Base-by-base conservation (phyloP, 2,797 vertebrate species). In the Pampus argenteus region DNA sequence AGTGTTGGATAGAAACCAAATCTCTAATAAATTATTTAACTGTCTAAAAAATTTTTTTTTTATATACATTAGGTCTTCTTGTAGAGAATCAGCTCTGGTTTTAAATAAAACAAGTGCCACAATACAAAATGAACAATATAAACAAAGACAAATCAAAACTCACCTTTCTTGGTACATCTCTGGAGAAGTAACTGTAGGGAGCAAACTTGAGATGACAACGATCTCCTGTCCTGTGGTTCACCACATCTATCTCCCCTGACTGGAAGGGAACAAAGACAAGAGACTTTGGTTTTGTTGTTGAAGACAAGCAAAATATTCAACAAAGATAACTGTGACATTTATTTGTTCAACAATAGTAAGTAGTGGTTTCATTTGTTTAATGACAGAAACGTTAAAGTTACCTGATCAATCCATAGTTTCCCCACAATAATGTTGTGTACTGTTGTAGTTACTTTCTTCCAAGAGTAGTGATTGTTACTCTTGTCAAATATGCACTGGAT, bases 351-450 rank as follows among this genome's bases (percentile, higher is more conserved):
- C 9, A 57, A 7, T 38, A n/a, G 23, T 47, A 20, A 9, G 14
- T 5, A 18, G 29, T 18, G 13, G 2, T 40, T 4, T 28, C 2
- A 9, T 38, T 13, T 22, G 2, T 10, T 40, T 17, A 31, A 55
- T n/a, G 18, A 14, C 17, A 40, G 38, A 40, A 5, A 40, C 15
- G 6, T 6, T 17, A 25, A 9, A 26, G 52, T 88, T 85, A 98
- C 98, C 97, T 99, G 98, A 86, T 99, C 98, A 63, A 99, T 99
- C 98, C 98, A 99, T 58, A 99, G 83, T 85, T 98, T 99, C 69
- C 98, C 98, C 81, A 99, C 97, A 0, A 99, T 99, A 82, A 99
- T 99, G 91, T 99, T 99, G 90, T 99, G 98, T 23, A 99, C 96
- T 0, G 98, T 99, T 42, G 97, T 99, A 1, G 96, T 99, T 51